Percentiles rank a stretch among this genome's conserved stretches.
phyloP scores from a whole-genome alignment of 2,113 vertebrate genomes.

The Bettongia penicillata region DNA sequence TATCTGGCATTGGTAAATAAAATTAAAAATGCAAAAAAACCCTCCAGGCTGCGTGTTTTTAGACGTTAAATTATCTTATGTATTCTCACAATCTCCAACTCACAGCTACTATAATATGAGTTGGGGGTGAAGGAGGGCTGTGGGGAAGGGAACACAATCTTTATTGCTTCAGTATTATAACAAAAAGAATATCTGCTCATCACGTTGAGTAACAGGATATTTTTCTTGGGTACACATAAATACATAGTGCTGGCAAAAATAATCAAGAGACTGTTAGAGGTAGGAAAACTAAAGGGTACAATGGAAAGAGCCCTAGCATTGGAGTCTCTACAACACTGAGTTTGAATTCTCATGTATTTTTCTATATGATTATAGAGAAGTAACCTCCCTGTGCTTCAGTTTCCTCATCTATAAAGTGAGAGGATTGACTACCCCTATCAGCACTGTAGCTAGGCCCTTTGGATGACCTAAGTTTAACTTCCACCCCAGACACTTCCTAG shows the following conservation, averaged over 20 bases:
- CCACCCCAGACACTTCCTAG: neutral
- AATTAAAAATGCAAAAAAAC: constrained; percentile 56
- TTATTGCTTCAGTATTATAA: neutral
- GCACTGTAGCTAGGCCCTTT: neutral
- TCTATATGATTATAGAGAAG: neutral
- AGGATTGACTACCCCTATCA: neutral
- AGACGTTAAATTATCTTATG: constrained; percentile 6
- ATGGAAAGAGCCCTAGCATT: neutral
- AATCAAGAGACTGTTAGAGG: neutral
- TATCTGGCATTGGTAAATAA: constrained; percentile 61
- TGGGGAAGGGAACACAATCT: neutral
- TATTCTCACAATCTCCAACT: neutral
- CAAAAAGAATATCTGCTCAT: neutral
- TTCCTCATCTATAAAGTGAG: neutral
- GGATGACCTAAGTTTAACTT: neutral
- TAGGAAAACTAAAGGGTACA: neutral
- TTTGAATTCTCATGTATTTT: neutral
- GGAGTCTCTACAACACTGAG: neutral
- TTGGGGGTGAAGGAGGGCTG: neutral
- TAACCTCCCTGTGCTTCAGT: neutral
- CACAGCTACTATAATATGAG: neutral
- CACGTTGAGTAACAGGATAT: neutral
- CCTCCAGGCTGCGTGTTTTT: constrained; percentile 29
- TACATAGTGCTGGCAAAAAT: neutral
- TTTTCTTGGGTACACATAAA: neutral